These are phyloP conservation scores for Hyaena hyaena DNA, from an alignment of 2,113 vertebrate species.

Conservation along the genomic window DNA sequence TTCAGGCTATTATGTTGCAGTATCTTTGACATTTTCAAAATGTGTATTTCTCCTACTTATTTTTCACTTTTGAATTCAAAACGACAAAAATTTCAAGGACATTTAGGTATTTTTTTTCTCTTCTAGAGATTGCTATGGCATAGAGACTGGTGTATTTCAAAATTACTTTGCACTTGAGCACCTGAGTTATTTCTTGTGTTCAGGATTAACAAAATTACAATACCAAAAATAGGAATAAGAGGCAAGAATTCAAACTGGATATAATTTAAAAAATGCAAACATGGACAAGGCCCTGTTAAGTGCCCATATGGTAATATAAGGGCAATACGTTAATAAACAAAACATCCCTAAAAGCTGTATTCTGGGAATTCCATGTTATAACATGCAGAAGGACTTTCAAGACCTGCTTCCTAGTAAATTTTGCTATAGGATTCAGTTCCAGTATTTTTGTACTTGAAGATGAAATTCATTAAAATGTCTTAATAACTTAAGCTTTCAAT, in stretches of 20 bases:
- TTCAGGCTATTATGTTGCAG: neutral
- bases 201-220: neutral
- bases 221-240: neutral
- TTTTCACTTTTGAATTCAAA: neutral
- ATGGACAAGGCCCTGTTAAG: neutral
- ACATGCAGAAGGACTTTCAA: neutral
- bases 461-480: conserved; percentile 70
- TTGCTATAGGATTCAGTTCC: conserved; percentile 31
- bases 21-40: neutral
- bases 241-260: neutral
- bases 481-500: conserved; percentile 48
- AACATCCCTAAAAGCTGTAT: neutral
- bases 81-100: neutral
- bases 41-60: neutral
- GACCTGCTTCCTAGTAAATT: neutral
- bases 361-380: neutral
- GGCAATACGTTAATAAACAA: neutral
- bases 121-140: neutral
- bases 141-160: neutral
- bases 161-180: neutral
- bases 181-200: neutral
- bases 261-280: neutral
- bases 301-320: neutral
- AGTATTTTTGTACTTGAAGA: conserved; percentile 35
- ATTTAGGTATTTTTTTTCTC: neutral